Evolutionary conservation across 1,140 invertebrate genomes (phyloP).

Genomic region (Conus ventricosus): DNA sequence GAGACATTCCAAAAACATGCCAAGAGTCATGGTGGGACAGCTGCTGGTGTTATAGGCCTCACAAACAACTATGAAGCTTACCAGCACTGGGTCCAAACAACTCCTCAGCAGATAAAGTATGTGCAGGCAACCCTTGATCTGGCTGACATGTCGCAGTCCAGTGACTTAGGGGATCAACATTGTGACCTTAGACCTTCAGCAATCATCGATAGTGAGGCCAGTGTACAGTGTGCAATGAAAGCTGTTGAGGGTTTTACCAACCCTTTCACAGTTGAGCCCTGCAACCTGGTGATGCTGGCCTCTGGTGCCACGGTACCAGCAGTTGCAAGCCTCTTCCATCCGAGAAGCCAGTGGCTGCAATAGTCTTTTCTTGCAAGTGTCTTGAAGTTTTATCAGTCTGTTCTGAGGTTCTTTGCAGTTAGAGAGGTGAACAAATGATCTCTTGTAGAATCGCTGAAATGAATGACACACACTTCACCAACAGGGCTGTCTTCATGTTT

Average conservation of each 20-base stretch:
- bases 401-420: no score
- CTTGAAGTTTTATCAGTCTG: no score
- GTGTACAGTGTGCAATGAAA: conserved; percentile 31
- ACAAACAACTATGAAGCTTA: conserved; percentile 40
- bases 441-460: no score
- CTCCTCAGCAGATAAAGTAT: conserved; percentile 38
- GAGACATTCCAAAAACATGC: conserved; percentile 51
- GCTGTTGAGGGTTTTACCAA: conserved; percentile 43
- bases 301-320: conserved; percentile 28
- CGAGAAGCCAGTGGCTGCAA: no score
- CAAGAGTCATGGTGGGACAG: conserved; percentile 32
- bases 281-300: conserved; percentile 35
- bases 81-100: conserved; percentile 43
- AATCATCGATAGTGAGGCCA: conserved; percentile 41
- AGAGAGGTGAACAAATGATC: no score
- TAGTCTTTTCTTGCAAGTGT: no score
- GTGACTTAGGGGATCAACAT: conserved; percentile 14
- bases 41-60: conserved; percentile 26
- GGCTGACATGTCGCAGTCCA: conserved; percentile 35
- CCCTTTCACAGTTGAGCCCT: conserved; percentile 43
- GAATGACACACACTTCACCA: no score
- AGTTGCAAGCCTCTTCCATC: no score
- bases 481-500: no score
- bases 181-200: conserved; percentile 43
- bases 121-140: conserved; percentile 32